phyloP scores from a whole-genome alignment of 2,888 invertebrate species.

The Brachypterus glaber region DNA sequence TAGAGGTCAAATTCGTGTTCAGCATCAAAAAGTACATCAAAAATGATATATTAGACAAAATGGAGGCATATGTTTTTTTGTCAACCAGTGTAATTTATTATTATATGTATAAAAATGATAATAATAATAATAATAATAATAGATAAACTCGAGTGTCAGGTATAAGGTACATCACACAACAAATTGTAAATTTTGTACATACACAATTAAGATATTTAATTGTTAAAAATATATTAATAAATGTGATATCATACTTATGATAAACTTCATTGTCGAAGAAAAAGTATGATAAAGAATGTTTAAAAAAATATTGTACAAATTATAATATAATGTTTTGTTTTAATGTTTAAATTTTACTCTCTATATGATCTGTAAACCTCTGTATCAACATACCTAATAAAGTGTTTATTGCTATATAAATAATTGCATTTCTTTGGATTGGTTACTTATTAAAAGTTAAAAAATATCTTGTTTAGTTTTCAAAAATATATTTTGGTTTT shows the following conservation, averaged over 20 bases:
- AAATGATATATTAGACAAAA: too few relatives aligned
- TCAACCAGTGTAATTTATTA: too few relatives aligned
- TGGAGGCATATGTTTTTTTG: too few relatives aligned
- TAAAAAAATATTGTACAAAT: conserved; percentile 21
- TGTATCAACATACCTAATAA: conserved; percentile 27
- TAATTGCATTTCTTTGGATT: too few relatives aligned
- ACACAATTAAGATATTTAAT: conserved; percentile 32
- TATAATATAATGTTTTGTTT: conserved; percentile 24
- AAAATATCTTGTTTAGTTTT: too few relatives aligned
- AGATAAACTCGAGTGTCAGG: too few relatives aligned
- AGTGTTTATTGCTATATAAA: conserved; percentile 26
- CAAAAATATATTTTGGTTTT: too few relatives aligned
- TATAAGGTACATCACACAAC: conserved; percentile 21
- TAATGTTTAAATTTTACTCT: conserved; percentile 28
- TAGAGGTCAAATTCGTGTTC: too few relatives aligned
- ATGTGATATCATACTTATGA: conserved; percentile 37
- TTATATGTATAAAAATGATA: too few relatives aligned
- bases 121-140: too few relatives aligned
- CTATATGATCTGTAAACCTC: conserved; percentile 25
- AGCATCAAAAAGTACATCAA: too few relatives aligned
- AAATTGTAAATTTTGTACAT: conserved; percentile 34
- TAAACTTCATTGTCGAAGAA: conserved; percentile 25
- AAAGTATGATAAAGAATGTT: conserved; percentile 13
- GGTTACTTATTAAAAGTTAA: too few relatives aligned
- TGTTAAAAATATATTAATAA: conserved; percentile 34